These are phyloP conservation scores for Ascaphus truei DNA, from an alignment of 2,113 vertebrate genomes.

Conservation along the genomic window DNA sequence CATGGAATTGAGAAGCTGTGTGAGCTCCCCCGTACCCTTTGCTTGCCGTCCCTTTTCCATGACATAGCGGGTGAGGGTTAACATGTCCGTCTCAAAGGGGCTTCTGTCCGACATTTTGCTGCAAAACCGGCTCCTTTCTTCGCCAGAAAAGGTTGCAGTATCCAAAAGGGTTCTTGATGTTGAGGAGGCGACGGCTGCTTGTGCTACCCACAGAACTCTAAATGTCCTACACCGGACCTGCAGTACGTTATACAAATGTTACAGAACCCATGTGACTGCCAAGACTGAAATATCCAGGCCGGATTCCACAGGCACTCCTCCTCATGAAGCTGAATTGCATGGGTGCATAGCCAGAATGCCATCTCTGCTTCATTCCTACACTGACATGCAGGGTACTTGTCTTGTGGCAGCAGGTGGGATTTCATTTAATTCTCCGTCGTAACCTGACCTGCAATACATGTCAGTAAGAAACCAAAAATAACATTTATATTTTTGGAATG, in stretches of 20 bases:
- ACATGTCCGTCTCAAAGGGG: constrained; percentile 85
- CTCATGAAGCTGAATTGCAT: too few species aligned
- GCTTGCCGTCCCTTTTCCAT: constrained; percentile 87
- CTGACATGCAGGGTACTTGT: background rate
- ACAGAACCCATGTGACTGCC: constrained; percentile 1
- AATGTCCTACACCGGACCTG: background rate
- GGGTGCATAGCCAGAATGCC: background rate
- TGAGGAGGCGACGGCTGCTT: background rate
- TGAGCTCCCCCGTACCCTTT: constrained; percentile 91
- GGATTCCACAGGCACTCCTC: background rate
- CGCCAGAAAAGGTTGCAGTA: background rate
- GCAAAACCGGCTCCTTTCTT: background rate
- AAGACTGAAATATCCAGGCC: background rate
- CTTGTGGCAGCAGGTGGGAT: background rate
- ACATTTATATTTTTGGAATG: too few species aligned
- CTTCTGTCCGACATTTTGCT: constrained; percentile 78
- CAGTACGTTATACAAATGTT: background rate
- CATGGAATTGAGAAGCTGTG: constrained; percentile 90
- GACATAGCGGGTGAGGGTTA: constrained; percentile 88
- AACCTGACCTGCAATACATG: too few species aligned
- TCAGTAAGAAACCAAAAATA: too few species aligned
- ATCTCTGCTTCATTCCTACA: background rate
- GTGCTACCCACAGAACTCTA: background rate
- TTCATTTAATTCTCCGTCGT: too few species aligned
- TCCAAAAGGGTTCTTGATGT: background rate